phyloP scores from a whole-genome alignment of 2,888 invertebrate species.

The Perizoma affinitatum region DNA sequence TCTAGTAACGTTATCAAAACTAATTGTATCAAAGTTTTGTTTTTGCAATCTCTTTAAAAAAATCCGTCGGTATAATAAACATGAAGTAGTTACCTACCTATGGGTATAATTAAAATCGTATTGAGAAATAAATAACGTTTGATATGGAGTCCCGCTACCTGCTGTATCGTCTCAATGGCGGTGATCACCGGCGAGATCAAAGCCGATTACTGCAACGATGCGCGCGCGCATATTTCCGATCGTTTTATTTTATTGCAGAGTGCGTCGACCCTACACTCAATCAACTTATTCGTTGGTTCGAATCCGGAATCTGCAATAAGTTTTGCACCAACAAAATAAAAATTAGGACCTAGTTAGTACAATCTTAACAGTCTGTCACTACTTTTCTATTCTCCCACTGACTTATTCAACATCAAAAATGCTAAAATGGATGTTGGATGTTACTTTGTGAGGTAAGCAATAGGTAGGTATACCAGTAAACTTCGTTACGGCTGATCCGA shows the following conservation, averaged over 20 bases:
- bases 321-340: too few relatives aligned
- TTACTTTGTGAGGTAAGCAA: too few relatives aligned
- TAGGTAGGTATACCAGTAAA: too few relatives aligned
- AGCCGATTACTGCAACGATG: constrained; percentile 67
- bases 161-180: neutral
- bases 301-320: neutral
- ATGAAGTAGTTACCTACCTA: constrained; percentile 4
- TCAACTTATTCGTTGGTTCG: constrained; percentile 6
- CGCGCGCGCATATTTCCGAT: constrained; percentile 58
- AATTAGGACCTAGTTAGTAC: too few relatives aligned
- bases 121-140: constrained; percentile 15
- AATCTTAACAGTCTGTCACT: too few relatives aligned
- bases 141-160: constrained; percentile 19
- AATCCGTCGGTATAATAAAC: neutral
- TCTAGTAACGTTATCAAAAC: too few relatives aligned
- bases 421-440: too few relatives aligned
- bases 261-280: constrained; percentile 32
- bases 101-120: constrained; percentile 14
- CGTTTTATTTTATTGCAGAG: constrained; percentile 38
- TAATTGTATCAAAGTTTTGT: too few relatives aligned
- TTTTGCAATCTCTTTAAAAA: too few relatives aligned
- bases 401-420: too few relatives aligned
- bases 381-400: too few relatives aligned
- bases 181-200: constrained; percentile 62
- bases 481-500: too few relatives aligned